Base-by-base conservation (phyloP, 1,140 invertebrate genomes). In the Augochlora pura region DNA sequence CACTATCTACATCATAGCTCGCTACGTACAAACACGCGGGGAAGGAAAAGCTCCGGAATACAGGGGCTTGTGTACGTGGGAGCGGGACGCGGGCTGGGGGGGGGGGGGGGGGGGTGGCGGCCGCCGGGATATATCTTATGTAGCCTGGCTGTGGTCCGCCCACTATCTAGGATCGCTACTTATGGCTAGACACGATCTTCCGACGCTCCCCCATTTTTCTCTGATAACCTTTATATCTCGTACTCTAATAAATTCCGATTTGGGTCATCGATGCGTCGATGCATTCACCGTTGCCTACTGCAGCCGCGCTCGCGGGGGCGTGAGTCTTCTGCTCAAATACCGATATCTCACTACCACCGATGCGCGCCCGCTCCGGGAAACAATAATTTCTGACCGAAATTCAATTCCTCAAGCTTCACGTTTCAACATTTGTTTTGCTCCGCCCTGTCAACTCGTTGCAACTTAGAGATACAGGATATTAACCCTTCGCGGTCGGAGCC, bases 141-240 rank as follows among this genome's bases (percentile, higher is more conserved):
- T 66, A 77, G 9, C 39, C 75, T 23, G 10, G 32, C 3, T 27
- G 32, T 49, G 64, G 57, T 65, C 63, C 75, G 46, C 64, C 77
- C 57, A 21, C 74, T 81, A 84, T 85, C 82, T 71, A 59, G 32
- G 66, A 85, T 83, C 84, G 74, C 84, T 85, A 85, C 84, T 85
- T 85, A 85, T 85, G 82, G 75, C 84, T 63, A 84, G 84, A 85
- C 84, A 85, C 84, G 84, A 84, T 85, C 82, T 81, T 64, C 27
- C 72, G 23, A 62, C 63, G 78, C 42, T 81, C 66, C 59, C 68
- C 70, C 70, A 81, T 85, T 85, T 83, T 85, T 83, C 81, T 69
- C 69, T 64, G 82, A 77, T 83, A 83, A 81, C 82, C 73, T 83
- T 70, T 81, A 80, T 77, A 74, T 62, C 46, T 73, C 49, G 62